Base-by-base conservation (phyloP, 1,140 invertebrate genomes). In the Papilio glaucus region DNA sequence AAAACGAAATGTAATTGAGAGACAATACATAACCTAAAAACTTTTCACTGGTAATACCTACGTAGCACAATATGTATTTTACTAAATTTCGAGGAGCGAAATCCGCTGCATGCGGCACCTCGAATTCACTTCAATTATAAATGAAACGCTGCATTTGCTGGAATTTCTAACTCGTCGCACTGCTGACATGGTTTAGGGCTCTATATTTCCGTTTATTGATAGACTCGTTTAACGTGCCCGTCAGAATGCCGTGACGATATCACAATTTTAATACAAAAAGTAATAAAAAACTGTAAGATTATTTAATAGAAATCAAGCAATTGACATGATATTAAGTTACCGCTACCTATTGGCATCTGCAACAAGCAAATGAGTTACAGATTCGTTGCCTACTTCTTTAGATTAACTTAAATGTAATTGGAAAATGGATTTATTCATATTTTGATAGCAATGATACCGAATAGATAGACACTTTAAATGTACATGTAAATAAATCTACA, bases 91-190 rank as follows among this genome's bases (percentile, higher is more conserved):
- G 49, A 24, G 49, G 49, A 12, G 49, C 10, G 21, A 57, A 57
- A 18, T 57, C 24, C 21, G 21, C 21, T 24, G 49, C 49, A 57
- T 57, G 24, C 21, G 24, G 10, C 49, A 21, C 21, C 49, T 57
- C 49, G 49, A 57, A 57, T 57, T 57, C 49, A 57, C 49, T 57
- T 57, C 21, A 57, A 57, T 57, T 57, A 24, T 57, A 26, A 57
- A 57, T 57, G 49, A 24, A 57, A 21, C 49, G 49, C 21, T 57
- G 49, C 49, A 57, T 49, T 18, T 49, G 21, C 21, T 57, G 8
- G 49, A 57, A 57, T 57, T 57, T 57, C 49, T 57, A 57, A 26
- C 24, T 57, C 49, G 49, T 53, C 49, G 49, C 10, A 57, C 49
- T 57, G 49, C 21, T 57, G 49, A 57, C 49, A 57, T 57, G 21